Evolutionary conservation across 2,888 invertebrate genomes (phyloP).

Genomic region (Coecobrya sp.): DNA sequence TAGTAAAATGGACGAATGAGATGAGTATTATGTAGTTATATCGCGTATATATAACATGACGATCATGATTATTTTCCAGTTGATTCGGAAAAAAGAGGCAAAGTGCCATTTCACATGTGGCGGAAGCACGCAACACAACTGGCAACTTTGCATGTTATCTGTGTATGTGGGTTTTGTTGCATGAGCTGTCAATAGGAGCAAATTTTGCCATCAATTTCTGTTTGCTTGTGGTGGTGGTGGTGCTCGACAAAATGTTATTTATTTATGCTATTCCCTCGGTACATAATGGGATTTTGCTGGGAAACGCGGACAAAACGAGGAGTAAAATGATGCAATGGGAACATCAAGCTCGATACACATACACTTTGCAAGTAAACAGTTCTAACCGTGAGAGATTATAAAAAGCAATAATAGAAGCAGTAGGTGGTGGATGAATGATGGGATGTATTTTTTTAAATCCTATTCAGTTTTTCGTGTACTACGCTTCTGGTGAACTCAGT

Average conservation of each 20-base stretch:
- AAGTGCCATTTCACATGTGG: not conserved
- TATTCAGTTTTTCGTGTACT: not conserved
- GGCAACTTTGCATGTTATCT: slow-evolving; percentile 5
- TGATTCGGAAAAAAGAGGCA: not conserved
- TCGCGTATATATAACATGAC: not conserved
- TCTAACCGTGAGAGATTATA: not conserved
- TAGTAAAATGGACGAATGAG: not conserved
- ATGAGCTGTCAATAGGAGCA: slow-evolving; percentile 10
- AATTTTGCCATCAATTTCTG: slow-evolving; percentile 37
- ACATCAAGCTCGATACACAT: too few relatives aligned
- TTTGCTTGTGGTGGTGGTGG: not conserved
- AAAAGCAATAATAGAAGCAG: not conserved
- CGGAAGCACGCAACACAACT: not conserved
- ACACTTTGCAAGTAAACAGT: not conserved
- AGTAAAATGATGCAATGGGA: not conserved
- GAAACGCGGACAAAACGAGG: not conserved
- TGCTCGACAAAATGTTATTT: not conserved
- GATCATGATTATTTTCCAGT: slow-evolving; percentile 7
- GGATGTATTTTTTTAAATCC: not conserved
- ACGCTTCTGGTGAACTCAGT: too few relatives aligned
- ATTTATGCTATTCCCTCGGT: not conserved
- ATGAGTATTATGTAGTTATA: not conserved
- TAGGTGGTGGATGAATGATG: not conserved
- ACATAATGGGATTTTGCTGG: slow-evolving; percentile 26
- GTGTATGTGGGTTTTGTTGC: not conserved